phyloP scores from a whole-genome alignment of 2,113 vertebrate genomes.

The Dermatemys mawii region DNA sequence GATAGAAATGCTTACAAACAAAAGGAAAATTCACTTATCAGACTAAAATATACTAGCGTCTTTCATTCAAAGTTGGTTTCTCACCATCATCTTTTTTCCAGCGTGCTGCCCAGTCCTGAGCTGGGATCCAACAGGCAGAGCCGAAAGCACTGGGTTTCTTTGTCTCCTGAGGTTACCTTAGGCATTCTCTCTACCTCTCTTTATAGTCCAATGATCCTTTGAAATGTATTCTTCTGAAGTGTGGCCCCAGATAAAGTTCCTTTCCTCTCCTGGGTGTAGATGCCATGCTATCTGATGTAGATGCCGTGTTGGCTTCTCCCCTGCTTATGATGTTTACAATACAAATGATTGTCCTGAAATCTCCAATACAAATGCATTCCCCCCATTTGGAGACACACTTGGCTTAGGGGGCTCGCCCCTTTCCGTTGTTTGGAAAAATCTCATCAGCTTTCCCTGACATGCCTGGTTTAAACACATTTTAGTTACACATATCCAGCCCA shows the following conservation, averaged over 20 bases:
- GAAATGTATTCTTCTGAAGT: background rate
- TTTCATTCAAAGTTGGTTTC: background rate
- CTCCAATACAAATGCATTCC: background rate
- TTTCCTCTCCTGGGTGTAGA: background rate
- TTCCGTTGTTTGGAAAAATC: background rate
- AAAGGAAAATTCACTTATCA: background rate
- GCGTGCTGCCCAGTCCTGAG: background rate
- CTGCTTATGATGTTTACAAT: background rate
- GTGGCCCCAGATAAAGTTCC: background rate
- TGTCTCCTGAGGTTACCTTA: background rate
- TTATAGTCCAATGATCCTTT: background rate
- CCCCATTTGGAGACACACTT: background rate
- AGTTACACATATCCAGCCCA: background rate
- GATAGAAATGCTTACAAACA: background rate
- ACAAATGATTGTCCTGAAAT: background rate
- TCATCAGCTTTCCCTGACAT: background rate
- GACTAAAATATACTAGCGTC: background rate
- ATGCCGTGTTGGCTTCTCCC: background rate
- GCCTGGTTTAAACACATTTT: background rate
- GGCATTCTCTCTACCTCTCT: background rate
- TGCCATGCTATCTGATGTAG: too few relatives aligned
- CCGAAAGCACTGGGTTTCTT: background rate
- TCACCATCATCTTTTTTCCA: background rate
- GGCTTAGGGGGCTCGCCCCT: background rate
- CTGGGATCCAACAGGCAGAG: background rate